Evolutionary conservation across 2,113 vertebrate genomes (phyloP), one percentile per base, ranked within the genome.

Genomic region (Alouatta palliata): DNA sequence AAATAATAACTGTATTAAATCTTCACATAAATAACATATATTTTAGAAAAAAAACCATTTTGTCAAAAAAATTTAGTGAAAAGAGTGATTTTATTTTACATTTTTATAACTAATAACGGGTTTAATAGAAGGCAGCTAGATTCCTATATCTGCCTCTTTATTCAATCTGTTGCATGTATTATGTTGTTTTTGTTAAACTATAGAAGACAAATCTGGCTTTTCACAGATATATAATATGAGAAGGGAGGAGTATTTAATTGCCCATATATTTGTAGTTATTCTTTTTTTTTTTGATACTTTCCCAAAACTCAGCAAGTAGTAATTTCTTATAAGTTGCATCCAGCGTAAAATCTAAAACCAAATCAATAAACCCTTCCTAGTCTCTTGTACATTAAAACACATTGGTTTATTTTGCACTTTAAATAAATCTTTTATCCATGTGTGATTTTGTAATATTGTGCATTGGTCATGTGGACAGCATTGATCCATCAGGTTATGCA

Each of bases 201-300:
- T 54, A 90, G 40, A 2, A 85, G 40, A 16, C 84, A 96, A 88
- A 91, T 95, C 43, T 91, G n/a, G 8, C 32, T 43, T 91, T 17
- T 75, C 32, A 91, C 17, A 95, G 77, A 49, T 68, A 45, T 3
- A 6, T 91, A 66, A 30, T 93, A 80, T 93, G 25, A 87, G 52
- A 14, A 93, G 7, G 52, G 37, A 80, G 21, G 17, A 23, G 1
- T 35, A 85, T 61, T 87, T 84, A 79, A 27, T 66, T 76, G 49
- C 58, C 23, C 35, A 75, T 23, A 45, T 87, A 83, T 87, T 79
- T 90, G 13, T 92, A 30, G 8, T 95, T 86, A 77, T 95, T 96
- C 54, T 90, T 87, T 64, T 64, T 87, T 64, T 64, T 97, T 97
- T 93, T 93, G 86, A 96, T 91, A 45, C 49, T 56, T 5, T 61